A percentile compares a stretch with the other conserved stretches of the same genome.
These are phyloP conservation scores for Spodoptera picta DNA, from an alignment of 2,888 invertebrate species.

Conservation along the genomic window DNA sequence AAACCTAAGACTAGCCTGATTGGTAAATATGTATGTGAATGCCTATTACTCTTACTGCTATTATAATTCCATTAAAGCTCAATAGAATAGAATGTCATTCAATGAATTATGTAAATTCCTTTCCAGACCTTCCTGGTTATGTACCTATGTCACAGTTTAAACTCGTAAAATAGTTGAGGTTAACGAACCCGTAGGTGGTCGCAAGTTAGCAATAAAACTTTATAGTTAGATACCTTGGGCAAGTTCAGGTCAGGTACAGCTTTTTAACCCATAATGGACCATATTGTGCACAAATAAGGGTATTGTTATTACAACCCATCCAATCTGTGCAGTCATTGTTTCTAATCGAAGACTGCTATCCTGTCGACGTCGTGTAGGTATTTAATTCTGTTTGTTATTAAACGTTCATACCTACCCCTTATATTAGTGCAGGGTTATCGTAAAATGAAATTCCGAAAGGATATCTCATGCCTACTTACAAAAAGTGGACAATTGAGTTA, in stretches of 20 bases:
- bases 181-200: slow-evolving; percentile 33
- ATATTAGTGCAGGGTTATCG: too few relatives aligned
- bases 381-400: too few relatives aligned
- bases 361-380: too few relatives aligned
- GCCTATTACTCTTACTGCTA: too few relatives aligned
- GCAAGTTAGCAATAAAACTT: slow-evolving; percentile 32
- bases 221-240: slow-evolving; percentile 18
- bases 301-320: not conserved
- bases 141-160: not conserved
- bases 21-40: too few relatives aligned
- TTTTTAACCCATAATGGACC: slow-evolving; percentile 4
- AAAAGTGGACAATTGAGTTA: too few relatives aligned
- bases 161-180: slow-evolving; percentile 11
- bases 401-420: too few relatives aligned
- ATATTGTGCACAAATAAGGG: slow-evolving; percentile 1
- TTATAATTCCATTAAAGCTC: too few relatives aligned
- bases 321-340: not conserved
- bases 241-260: slow-evolving; percentile 23
- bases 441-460: too few relatives aligned
- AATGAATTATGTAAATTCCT: not conserved
- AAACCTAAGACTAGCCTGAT: too few relatives aligned
- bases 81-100: not conserved
- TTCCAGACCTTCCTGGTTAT: not conserved
- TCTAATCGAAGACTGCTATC: not conserved
- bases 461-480: too few relatives aligned